Percentiles rank a stretch among this genome's conserved stretches.
phyloP scores from a whole-genome alignment of 2,888 invertebrate genomes.

The Salpingus planirostris region DNA sequence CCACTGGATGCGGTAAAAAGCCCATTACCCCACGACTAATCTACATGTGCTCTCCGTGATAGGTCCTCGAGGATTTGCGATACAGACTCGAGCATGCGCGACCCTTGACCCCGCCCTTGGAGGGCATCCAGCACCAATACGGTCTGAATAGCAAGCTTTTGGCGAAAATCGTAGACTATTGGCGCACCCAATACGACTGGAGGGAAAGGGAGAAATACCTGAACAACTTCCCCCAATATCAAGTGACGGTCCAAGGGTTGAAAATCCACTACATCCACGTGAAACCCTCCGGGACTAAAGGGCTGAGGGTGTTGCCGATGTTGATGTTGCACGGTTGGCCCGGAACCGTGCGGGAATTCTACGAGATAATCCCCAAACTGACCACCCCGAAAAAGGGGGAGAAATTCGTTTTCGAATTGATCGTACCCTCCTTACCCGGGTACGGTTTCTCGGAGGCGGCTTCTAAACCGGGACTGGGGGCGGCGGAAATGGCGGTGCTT shows the following conservation, averaged over 20 bases:
- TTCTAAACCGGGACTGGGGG: slow-evolving; percentile 51
- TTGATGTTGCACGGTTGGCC: slow-evolving; percentile 85
- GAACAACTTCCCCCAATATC: slow-evolving; percentile 60
- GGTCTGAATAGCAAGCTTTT: slow-evolving; percentile 70
- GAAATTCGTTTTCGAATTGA: slow-evolving; percentile 16
- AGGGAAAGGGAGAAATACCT: slow-evolving; percentile 48
- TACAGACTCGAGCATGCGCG: slow-evolving; percentile 46
- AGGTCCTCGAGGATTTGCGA: slow-evolving; percentile 47
- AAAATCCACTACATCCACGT: slow-evolving; percentile 60
- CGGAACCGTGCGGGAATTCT: slow-evolving; percentile 78
- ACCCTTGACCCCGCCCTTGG: slow-evolving; percentile 46
- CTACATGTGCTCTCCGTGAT: no score
- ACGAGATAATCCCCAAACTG: slow-evolving; percentile 44
- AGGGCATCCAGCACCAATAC: slow-evolving; percentile 64
- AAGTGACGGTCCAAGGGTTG: slow-evolving; percentile 60
- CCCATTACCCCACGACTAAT: no score
- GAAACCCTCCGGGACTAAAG: slow-evolving; percentile 40
- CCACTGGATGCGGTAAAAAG: no score
- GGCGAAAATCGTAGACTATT: slow-evolving; percentile 60
- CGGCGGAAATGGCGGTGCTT: slow-evolving; percentile 48
- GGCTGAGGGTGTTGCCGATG: slow-evolving; percentile 49
- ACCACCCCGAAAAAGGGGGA: slow-evolving; percentile 5
- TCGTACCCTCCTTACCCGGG: slow-evolving; percentile 19
- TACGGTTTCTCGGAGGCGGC: slow-evolving; percentile 39
- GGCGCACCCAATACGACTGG: slow-evolving; percentile 68